A percentile compares a stretch with the other conserved stretches of the same genome.
phyloP scores from a whole-genome alignment of 2,113 vertebrate species.

The Madoqua kirkii region DNA sequence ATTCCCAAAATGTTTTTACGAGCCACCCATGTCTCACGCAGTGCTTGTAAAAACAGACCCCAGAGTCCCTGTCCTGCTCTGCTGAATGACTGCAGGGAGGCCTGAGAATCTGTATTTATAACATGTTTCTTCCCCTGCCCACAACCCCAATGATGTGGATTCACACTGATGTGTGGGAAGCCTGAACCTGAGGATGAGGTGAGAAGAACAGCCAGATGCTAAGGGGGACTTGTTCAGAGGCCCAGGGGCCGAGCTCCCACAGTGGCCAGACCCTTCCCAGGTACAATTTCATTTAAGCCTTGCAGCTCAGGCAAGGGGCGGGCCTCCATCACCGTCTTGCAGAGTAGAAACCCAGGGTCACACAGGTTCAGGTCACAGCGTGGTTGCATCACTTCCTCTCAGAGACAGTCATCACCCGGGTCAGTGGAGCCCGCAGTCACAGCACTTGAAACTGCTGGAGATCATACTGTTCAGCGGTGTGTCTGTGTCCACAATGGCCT shows the following conservation, averaged over 20 bases:
- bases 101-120: background rate
- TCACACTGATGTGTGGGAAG: background rate
- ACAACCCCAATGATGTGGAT: background rate
- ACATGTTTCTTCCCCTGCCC: background rate
- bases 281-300: fast-evolving
- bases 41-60: background rate
- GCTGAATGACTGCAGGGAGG: background rate
- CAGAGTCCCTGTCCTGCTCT: background rate
- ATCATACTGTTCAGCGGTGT: background rate
- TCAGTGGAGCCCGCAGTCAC: background rate
- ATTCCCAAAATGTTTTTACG: background rate
- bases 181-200: background rate
- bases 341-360: background rate
- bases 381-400: background rate
- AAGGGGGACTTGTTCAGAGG: background rate
- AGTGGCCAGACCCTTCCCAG: fast-evolving
- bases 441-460: background rate
- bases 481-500: background rate
- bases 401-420: background rate
- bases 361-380: background rate
- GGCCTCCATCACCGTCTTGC: background rate
- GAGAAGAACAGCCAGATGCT: background rate
- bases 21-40: no score
- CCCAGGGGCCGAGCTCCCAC: background rate
- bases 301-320: fast-evolving